phyloP scores from a whole-genome alignment of 2,113 vertebrate species.

The Aegithalos caudatus region DNA sequence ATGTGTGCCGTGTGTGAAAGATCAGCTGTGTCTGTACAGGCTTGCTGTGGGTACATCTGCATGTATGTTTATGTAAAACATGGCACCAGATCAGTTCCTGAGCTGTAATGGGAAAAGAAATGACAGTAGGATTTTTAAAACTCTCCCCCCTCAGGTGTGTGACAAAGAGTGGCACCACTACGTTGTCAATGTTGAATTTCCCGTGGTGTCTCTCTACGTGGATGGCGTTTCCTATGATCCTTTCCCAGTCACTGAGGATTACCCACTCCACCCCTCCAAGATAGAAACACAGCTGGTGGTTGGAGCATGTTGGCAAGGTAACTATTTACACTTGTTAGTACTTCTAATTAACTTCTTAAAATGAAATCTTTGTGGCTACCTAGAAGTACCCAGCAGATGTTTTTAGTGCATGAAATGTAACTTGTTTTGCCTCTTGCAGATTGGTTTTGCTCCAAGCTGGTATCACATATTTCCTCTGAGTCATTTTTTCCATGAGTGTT shows the following conservation, averaged over 20 bases:
- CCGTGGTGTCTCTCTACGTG: conserved; percentile 85
- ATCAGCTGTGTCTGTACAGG: not conserved
- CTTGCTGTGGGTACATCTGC: not conserved
- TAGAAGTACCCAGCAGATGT: not conserved
- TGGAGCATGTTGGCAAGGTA: conserved; percentile 99
- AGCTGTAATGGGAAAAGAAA: not conserved
- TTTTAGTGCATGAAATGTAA: not conserved
- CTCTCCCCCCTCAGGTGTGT: conserved; percentile 78
- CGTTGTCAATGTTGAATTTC: conserved; percentile 89
- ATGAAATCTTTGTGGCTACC: not conserved
- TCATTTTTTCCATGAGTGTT: not conserved
- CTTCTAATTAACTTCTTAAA: not conserved
- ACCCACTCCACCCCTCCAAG: conserved; percentile 87
- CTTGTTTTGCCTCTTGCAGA: not conserved
- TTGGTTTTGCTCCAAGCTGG: not conserved
- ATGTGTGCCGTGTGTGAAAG: not conserved
- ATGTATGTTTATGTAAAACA: not conserved
- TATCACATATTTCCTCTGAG: not conserved
- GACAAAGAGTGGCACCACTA: conserved; percentile 99
- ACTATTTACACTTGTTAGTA: not conserved
- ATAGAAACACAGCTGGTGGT: conserved; percentile 91
- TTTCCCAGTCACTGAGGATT: conserved; percentile 93
- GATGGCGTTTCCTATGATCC: conserved; percentile 89
- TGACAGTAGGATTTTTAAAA: not conserved
- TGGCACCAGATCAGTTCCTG: not conserved